Conservation (phyloP, 2,113 vertebrate species). For the Megaceryle torquata region DNA sequence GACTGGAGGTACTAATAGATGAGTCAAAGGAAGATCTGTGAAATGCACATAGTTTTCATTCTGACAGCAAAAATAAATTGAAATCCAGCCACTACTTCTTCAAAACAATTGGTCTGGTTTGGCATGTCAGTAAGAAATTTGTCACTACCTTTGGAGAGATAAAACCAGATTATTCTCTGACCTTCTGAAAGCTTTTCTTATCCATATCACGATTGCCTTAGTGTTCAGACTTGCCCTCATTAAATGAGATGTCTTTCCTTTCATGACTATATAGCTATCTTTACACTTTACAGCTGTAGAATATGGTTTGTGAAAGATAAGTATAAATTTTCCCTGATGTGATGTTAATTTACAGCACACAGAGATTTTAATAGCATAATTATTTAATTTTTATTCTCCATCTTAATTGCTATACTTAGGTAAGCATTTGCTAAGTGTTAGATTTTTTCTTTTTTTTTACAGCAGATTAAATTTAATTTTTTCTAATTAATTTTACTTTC, state of each 20-base stretch:
- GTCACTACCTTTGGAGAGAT: not conserved
- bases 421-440: not conserved
- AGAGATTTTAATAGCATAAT: not conserved
- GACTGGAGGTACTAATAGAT: not conserved
- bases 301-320: not conserved
- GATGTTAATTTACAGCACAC: not conserved
- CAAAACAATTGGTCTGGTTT: not conserved
- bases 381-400: not conserved
- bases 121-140: not conserved
- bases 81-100: not conserved
- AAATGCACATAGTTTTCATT: not conserved
- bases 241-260: not conserved
- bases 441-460: not conserved
- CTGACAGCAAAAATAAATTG: not conserved
- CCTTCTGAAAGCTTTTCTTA: not conserved
- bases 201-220: not conserved
- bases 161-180: not conserved
- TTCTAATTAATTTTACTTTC: not conserved
- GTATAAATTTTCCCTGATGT: not conserved
- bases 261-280: not conserved
- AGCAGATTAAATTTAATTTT: not conserved
- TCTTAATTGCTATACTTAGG: not conserved
- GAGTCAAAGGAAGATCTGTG: not conserved
- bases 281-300: not conserved
- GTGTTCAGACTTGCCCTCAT: not conserved